These are phyloP conservation scores for Hozukius guyotensis DNA, from an alignment of 2,797 vertebrate species.

Conservation along the genomic window DNA sequence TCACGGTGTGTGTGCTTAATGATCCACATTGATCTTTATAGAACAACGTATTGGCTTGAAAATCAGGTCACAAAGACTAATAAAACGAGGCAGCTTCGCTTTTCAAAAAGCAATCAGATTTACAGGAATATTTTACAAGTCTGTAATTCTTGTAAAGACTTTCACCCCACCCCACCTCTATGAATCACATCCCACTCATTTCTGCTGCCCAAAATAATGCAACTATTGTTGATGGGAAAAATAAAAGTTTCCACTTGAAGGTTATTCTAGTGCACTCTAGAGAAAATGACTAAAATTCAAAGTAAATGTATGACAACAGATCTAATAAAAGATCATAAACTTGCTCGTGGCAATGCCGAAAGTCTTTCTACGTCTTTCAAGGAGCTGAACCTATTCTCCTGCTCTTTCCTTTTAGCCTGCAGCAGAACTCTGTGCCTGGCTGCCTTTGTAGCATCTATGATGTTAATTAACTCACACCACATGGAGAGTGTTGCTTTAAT, in stretches of 20 bases:
- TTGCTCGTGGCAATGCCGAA: constrained; percentile 23
- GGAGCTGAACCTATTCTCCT: constrained; percentile 27
- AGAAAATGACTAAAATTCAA: constrained; percentile 23
- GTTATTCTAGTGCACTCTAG: neutral
- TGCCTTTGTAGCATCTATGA: constrained; percentile 63
- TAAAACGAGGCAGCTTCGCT: constrained; percentile 42
- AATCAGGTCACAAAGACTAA: constrained; percentile 35
- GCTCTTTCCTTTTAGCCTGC: constrained; percentile 26
- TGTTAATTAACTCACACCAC: constrained; percentile 75
- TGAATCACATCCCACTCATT: constrained; percentile 48
- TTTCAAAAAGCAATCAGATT: constrained; percentile 54
- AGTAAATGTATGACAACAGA: constrained; percentile 7
- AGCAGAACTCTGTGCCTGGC: constrained; percentile 45
- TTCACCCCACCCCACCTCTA: constrained; percentile 21
- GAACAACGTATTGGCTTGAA: constrained; percentile 34
- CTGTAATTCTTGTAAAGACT: constrained; percentile 56
- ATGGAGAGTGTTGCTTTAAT: constrained; percentile 73
- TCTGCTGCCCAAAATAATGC: constrained; percentile 27
- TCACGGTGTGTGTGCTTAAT: constrained; percentile 16
- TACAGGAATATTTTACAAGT: constrained; percentile 55
- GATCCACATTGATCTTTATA: constrained; percentile 35
- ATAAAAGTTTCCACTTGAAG: constrained; percentile 26
- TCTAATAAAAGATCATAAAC: constrained; percentile 34
- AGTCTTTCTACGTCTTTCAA: constrained; percentile 15
- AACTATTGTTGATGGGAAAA: constrained; percentile 16